Evolutionary conservation across 2,113 vertebrate genomes (phyloP).

Genomic region (Balaeniceps rex): DNA sequence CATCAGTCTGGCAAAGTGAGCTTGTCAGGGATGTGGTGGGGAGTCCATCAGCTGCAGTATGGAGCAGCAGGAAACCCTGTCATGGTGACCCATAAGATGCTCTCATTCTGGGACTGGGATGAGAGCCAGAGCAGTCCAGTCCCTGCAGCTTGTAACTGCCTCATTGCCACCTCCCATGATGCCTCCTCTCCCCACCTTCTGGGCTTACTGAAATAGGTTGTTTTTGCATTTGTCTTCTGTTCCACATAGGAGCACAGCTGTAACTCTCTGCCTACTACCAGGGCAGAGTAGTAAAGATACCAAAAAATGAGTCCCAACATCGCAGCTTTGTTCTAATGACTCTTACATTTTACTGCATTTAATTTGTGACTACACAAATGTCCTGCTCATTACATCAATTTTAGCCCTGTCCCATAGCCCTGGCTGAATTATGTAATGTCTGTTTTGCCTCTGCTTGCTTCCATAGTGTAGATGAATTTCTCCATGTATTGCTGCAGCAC

Average conservation of each 20-base stretch:
- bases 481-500: conserved; percentile 2
- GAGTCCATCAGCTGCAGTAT: neutral
- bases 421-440: conserved; percentile 49
- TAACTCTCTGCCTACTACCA: neutral
- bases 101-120: neutral
- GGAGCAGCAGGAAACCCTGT: neutral
- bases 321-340: conserved; percentile 2
- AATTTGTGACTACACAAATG: conserved; percentile 30
- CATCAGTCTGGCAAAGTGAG: neutral
- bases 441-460: conserved; percentile 46
- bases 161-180: neutral
- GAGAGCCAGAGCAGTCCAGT: neutral
- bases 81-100: neutral
- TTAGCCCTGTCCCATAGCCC: conserved; percentile 4
- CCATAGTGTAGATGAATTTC: conserved; percentile 36
- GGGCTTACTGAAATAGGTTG: neutral
- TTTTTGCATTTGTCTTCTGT: neutral
- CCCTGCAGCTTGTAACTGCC: neutral
- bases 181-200: neutral
- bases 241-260: neutral
- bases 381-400: conserved; percentile 5
- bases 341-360: conserved; percentile 4
- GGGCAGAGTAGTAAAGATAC: neutral
- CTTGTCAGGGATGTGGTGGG: neutral
- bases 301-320: neutral